These are phyloP conservation scores for Sphaerophoria taeniata DNA, from an alignment of 2,888 invertebrate genomes.

Conservation along the genomic window DNA sequence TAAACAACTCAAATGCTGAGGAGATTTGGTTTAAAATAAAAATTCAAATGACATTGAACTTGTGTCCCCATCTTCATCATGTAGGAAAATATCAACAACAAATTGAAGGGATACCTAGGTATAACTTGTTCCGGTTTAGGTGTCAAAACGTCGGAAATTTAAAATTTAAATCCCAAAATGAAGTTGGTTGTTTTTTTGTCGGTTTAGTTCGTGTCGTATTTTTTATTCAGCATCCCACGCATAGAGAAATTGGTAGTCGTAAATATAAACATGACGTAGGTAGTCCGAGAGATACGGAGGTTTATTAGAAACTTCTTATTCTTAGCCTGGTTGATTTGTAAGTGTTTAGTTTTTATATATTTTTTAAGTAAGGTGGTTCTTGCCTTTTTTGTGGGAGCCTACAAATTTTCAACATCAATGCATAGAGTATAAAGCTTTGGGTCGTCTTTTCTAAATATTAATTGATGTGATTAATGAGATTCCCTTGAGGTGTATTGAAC, in stretches of 20 bases:
- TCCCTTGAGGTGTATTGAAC: too few relatives aligned
- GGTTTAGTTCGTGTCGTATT: conserved; percentile 1
- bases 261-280: background rate
- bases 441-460: too few relatives aligned
- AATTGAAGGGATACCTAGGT: background rate
- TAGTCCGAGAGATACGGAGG: background rate
- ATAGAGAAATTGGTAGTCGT: background rate
- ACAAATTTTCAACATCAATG: too few relatives aligned
- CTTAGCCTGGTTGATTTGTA: background rate
- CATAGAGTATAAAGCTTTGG: too few relatives aligned
- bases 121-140: conserved; percentile 21
- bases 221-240: conserved; percentile 38
- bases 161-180: conserved; percentile 29
- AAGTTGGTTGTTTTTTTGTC: background rate
- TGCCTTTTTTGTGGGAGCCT: background rate
- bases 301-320: background rate
- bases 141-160: conserved; percentile 11
- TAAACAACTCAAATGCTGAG: background rate
- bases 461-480: too few relatives aligned
- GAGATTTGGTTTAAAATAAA: conserved; percentile 15
- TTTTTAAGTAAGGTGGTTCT: background rate
- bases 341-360: background rate
- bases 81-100: background rate
- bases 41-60: conserved; percentile 66
- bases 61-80: background rate